A percentile compares a stretch with the other conserved stretches of the same genome.
Evolutionary conservation across 1,140 invertebrate species (phyloP).

Genomic region (Tetraneura akinire): DNA sequence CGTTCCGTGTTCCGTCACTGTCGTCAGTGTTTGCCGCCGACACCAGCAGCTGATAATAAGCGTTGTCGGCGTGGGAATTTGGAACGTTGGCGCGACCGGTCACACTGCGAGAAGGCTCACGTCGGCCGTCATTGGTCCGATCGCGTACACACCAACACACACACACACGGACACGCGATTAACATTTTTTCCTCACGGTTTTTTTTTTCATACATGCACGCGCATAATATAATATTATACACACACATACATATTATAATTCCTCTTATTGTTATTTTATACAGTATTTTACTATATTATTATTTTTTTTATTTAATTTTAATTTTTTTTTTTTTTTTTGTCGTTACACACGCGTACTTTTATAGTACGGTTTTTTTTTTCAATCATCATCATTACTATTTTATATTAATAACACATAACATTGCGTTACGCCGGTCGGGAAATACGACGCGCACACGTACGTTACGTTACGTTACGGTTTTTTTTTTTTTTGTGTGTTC

Average conservation of each 20-base stretch:
- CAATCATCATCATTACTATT: too few relatives aligned
- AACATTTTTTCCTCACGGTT: background rate
- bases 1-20: too few relatives aligned
- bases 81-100: background rate
- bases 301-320: too few relatives aligned
- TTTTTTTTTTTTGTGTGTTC: too few relatives aligned
- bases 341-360: too few relatives aligned
- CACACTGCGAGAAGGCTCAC: background rate
- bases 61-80: background rate
- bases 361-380: too few relatives aligned
- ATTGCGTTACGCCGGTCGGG: background rate
- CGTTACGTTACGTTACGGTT: too few relatives aligned
- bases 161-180: background rate
- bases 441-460: background rate
- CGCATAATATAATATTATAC: background rate
- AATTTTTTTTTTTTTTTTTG: too few relatives aligned
- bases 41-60: constrained; percentile 17
- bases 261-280: too few relatives aligned
- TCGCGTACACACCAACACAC: background rate
- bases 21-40: background rate
- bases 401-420: too few relatives aligned
- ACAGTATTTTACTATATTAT: too few relatives aligned
- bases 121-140: background rate
- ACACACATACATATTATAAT: too few relatives aligned
- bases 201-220: background rate